A percentile compares a stretch with the other conserved stretches of the same genome.
Conservation (phyloP, 2,797 vertebrate genomes). For the Bucorvus abyssinicus region DNA sequence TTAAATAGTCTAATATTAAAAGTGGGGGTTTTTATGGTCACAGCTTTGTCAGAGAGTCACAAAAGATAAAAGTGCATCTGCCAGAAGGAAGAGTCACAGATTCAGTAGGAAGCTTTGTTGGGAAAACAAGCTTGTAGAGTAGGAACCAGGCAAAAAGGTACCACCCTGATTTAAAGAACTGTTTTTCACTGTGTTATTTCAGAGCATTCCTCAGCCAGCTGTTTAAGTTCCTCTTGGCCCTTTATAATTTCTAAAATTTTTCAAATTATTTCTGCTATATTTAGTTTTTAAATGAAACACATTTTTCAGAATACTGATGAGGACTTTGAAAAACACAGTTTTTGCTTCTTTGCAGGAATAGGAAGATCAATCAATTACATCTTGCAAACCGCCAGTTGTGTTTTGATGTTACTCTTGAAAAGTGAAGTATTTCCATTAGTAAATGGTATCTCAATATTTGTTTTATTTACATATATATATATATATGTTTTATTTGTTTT, state of each 20-base stretch:
- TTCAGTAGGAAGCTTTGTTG: neutral
- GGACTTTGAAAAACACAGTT: neutral
- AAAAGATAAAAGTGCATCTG: neutral
- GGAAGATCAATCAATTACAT: neutral
- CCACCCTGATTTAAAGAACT: neutral
- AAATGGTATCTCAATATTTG: neutral
- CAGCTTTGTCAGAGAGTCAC: neutral
- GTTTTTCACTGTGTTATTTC: neutral
- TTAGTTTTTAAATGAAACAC: neutral
- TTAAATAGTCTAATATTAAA: neutral
- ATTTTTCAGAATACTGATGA: neutral
- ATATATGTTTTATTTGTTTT: neutral
- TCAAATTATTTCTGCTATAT: neutral
- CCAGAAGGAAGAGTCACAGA: neutral
- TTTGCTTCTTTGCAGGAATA: neutral
- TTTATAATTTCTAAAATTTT: neutral
- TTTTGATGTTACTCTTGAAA: neutral
- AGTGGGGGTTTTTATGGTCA: neutral
- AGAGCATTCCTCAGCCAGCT: neutral
- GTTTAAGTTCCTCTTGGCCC: neutral
- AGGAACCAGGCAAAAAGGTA: neutral
- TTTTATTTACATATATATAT: neutral
- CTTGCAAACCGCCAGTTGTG: neutral
- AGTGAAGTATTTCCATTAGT: neutral
- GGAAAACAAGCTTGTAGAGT: neutral